These are phyloP conservation scores for Hiodon alosoides DNA, from an alignment of 2,113 vertebrate species.

Conservation along the genomic window DNA sequence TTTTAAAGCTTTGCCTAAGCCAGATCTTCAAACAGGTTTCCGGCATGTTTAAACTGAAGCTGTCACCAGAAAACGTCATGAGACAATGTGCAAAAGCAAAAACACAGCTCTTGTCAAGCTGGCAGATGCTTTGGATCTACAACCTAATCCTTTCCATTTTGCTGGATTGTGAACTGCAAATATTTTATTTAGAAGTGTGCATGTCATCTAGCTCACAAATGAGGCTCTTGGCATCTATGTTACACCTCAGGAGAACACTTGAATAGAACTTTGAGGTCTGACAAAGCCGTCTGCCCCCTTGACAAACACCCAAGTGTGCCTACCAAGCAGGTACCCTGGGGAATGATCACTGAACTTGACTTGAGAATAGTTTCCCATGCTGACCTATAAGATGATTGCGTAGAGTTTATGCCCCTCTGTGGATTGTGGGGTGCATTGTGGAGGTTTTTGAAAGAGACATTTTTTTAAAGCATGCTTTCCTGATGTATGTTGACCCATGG, in stretches of 20 bases:
- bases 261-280: slow-evolving; percentile 38
- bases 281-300: slow-evolving; percentile 47
- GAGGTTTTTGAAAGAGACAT: background rate
- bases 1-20: slow-evolving; percentile 33
- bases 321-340: slow-evolving; percentile 63
- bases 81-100: background rate
- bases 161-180: background rate
- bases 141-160: background rate
- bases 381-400: slow-evolving; percentile 48
- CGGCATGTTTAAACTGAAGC: slow-evolving; percentile 14
- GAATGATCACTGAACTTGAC: slow-evolving; percentile 71
- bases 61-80: background rate
- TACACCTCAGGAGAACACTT: slow-evolving; percentile 30
- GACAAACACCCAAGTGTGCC: slow-evolving; percentile 60
- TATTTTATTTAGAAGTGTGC: background rate
- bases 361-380: slow-evolving; percentile 68
- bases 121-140: background rate
- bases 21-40: slow-evolving; percentile 48
- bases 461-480: slow-evolving; percentile 1
- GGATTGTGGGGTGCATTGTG: background rate
- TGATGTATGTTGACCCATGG: background rate
- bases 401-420: background rate
- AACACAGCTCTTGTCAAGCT: background rate
- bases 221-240: background rate
- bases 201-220: slow-evolving; percentile 24